These are phyloP conservation scores for Bactericera cockerelli DNA, from an alignment of 1,140 invertebrate species.

Conservation along the genomic window DNA sequence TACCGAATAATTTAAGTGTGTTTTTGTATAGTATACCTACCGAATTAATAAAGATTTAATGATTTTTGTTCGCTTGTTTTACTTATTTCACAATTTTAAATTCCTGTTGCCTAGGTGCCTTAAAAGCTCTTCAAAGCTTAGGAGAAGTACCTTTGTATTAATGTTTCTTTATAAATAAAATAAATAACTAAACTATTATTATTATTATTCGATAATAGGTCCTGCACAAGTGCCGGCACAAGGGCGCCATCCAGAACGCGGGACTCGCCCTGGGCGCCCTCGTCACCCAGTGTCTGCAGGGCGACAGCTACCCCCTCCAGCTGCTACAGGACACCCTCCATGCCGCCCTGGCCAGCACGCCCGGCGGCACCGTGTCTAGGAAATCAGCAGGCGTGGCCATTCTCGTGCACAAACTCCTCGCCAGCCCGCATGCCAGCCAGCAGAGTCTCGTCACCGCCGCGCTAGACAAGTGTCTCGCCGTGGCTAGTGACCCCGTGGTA, in stretches of 20 bases:
- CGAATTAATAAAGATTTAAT: too few relatives aligned
- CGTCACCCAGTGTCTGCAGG: conserved; percentile 16
- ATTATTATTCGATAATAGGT: too few relatives aligned
- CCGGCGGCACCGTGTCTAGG: conserved; percentile 29
- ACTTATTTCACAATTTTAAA: too few relatives aligned
- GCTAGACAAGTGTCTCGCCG: background rate
- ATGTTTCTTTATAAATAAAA: too few relatives aligned
- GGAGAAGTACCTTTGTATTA: too few relatives aligned
- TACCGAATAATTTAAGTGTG: too few relatives aligned
- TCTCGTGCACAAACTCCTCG: conserved; percentile 52
- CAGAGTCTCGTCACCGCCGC: background rate
- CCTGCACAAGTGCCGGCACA: conserved; percentile 53
- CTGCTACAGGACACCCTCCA: background rate
- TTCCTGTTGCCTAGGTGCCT: too few relatives aligned
- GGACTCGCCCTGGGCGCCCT: conserved; percentile 39
- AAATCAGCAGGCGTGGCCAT: conserved; percentile 58
- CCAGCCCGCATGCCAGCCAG: conserved; percentile 34
- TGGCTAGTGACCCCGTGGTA: background rate
- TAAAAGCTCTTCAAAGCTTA: too few relatives aligned
- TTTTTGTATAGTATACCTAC: too few relatives aligned
- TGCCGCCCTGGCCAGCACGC: background rate
- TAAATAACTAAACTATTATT: too few relatives aligned
- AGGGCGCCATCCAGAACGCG: conserved; percentile 61
- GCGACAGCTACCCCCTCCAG: background rate
- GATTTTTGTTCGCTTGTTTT: too few relatives aligned